These are phyloP conservation scores for Amblyopsis rosae DNA, from an alignment of 2,113 vertebrate genomes.

Conservation along the genomic window DNA sequence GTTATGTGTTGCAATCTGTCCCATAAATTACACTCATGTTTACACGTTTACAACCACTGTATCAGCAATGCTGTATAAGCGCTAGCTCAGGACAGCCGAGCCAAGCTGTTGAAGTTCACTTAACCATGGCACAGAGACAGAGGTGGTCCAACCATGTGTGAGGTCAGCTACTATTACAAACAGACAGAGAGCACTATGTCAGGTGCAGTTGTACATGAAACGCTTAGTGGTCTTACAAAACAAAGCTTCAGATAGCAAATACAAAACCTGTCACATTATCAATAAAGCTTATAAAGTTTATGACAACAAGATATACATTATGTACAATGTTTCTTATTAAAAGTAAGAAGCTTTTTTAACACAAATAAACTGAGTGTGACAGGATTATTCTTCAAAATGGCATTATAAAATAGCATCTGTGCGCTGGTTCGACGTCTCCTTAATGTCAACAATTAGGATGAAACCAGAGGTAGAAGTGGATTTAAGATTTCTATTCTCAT, in stretches of 20 bases:
- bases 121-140: slow-evolving; percentile 1
- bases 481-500: slow-evolving; percentile 78
- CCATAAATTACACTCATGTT: neutral
- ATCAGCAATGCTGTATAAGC: neutral
- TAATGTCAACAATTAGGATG: slow-evolving; percentile 70
- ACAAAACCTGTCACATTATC: slow-evolving; percentile 73
- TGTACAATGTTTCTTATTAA: slow-evolving; percentile 65
- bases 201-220: slow-evolving; percentile 45
- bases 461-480: slow-evolving; percentile 98
- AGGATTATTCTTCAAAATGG: slow-evolving; percentile 67
- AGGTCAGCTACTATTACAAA: slow-evolving; percentile 7
- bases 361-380: slow-evolving; percentile 63
- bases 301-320: slow-evolving; percentile 75
- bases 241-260: slow-evolving; percentile 58
- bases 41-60: neutral
- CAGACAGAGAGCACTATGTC: neutral
- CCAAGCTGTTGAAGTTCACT: neutral
- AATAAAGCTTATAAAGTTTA: slow-evolving; percentile 77
- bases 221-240: slow-evolving; percentile 54
- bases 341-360: slow-evolving; percentile 54
- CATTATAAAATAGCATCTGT: slow-evolving; percentile 82
- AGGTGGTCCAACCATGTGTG: neutral
- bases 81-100: slow-evolving; percentile 1
- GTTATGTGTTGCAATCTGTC: neutral
- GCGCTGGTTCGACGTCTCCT: slow-evolving; percentile 58